These are phyloP conservation scores for Eupithecia inturbata DNA, from an alignment of 2,888 invertebrate species.

Conservation along the genomic window DNA sequence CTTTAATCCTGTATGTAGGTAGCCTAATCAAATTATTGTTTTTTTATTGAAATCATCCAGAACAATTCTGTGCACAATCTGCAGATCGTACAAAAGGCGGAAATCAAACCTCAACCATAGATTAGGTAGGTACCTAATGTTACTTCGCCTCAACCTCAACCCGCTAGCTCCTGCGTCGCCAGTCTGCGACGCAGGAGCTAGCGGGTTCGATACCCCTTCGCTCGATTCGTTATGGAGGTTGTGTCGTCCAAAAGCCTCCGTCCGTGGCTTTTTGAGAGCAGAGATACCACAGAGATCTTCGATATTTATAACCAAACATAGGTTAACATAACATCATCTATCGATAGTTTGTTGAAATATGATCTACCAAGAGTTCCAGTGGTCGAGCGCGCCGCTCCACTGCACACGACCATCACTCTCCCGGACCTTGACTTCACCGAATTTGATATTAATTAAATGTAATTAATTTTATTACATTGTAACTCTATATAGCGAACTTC, in stretches of 20 bases:
- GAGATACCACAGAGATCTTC: background rate
- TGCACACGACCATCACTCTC: slow-evolving; percentile 47
- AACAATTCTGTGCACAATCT: too few species aligned
- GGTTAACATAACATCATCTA: background rate
- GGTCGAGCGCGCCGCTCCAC: slow-evolving; percentile 51
- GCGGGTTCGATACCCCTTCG: too few species aligned
- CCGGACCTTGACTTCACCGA: slow-evolving; percentile 60
- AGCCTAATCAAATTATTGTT: background rate
- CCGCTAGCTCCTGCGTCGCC: too few species aligned
- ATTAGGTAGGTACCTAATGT: too few species aligned
- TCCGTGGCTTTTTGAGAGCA: too few species aligned
- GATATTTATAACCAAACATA: background rate
- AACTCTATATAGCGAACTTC: too few species aligned
- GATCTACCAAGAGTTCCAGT: slow-evolving; percentile 58
- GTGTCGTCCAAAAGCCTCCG: too few species aligned
- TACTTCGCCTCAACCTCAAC: too few species aligned
- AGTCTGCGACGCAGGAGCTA: too few species aligned
- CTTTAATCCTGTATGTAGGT: background rate
- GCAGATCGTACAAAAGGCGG: background rate
- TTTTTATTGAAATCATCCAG: background rate
- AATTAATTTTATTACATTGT: background rate
- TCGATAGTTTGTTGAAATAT: slow-evolving; percentile 51
- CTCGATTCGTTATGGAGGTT: too few species aligned
- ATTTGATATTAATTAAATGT: slow-evolving; percentile 54
- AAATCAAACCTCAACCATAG: too few species aligned